Conservation (phyloP, 64 coral and sea anemone genomes). For the Stylophora pistillata region DNA sequence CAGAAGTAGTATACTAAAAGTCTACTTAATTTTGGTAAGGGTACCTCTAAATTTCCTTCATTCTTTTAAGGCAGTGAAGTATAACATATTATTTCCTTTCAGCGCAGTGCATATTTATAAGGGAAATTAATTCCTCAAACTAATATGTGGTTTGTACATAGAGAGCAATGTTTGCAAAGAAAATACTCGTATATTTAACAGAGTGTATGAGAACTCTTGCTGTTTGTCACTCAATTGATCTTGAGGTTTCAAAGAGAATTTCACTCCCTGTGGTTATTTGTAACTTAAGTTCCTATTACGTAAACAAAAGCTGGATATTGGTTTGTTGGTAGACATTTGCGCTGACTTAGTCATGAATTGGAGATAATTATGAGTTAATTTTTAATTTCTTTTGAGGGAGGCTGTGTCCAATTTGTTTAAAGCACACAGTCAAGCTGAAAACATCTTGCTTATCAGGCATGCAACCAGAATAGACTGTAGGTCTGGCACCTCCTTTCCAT, state of each 20-base stretch:
- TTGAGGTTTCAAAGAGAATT: neutral
- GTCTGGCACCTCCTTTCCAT: neutral
- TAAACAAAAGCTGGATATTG: neutral
- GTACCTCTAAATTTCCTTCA: neutral
- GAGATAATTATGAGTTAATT: neutral
- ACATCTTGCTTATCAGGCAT: neutral
- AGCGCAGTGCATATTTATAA: too few relatives aligned
- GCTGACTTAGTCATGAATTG: neutral
- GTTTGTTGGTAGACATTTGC: neutral
- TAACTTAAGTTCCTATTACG: neutral
- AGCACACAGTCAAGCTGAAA: neutral
- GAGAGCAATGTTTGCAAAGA: too few relatives aligned
- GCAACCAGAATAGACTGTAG: neutral
- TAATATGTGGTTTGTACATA: too few relatives aligned
- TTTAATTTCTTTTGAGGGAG: neutral
- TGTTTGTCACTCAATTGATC: too few relatives aligned
- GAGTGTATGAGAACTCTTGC: too few relatives aligned
- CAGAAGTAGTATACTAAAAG: too few relatives aligned
- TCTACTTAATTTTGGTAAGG: too few relatives aligned
- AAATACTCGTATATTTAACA: too few relatives aligned
- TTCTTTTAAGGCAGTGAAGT: too few relatives aligned
- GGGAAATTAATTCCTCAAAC: too few relatives aligned
- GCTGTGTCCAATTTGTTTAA: neutral
- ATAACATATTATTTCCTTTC: too few relatives aligned
- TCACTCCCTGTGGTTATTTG: neutral